Evolutionary conservation across 1,140 invertebrate species (phyloP).

Genomic region (Zaprionus taronus): DNA sequence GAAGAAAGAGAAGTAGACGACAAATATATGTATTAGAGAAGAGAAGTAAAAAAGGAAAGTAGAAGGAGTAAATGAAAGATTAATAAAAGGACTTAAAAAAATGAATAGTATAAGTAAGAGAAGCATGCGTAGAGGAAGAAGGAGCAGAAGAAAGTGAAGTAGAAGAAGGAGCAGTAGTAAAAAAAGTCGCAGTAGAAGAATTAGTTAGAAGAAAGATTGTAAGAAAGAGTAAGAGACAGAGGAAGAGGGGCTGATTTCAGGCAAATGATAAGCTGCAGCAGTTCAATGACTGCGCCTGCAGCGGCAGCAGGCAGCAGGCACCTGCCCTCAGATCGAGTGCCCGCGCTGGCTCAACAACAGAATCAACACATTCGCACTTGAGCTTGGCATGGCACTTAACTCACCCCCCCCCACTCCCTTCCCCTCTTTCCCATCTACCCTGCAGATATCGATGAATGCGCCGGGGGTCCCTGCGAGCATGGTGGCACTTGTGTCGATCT

Average conservation of each 20-base stretch:
- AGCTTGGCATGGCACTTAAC: constrained; percentile 30
- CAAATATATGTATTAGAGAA: too few relatives aligned
- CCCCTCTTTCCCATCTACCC: constrained; percentile 24
- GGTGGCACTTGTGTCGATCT: constrained; percentile 93
- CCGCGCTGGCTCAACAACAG: constrained; percentile 53
- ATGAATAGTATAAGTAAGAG: too few relatives aligned
- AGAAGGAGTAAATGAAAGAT: too few relatives aligned
- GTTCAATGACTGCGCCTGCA: constrained; percentile 65
- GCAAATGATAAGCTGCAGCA: constrained; percentile 35
- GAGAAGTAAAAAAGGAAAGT: too few relatives aligned
- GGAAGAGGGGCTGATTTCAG: constrained; percentile 23
- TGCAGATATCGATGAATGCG: constrained; percentile 93
- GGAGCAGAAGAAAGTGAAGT: neutral
- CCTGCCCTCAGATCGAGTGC: constrained; percentile 51
- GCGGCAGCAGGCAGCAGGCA: constrained; percentile 48
- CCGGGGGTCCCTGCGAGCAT: constrained; percentile 93
- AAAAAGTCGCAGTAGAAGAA: neutral
- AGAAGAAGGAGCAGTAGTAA: neutral
- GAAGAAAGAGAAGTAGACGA: too few relatives aligned
- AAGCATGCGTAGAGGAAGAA: too few relatives aligned
- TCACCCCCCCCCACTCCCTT: constrained; percentile 1
- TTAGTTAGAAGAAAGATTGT: neutral
- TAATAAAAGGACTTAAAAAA: too few relatives aligned
- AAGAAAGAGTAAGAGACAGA: neutral
- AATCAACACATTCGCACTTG: constrained; percentile 71